phyloP scores from a whole-genome alignment of 2,797 vertebrate species.

The Anableps anableps region DNA sequence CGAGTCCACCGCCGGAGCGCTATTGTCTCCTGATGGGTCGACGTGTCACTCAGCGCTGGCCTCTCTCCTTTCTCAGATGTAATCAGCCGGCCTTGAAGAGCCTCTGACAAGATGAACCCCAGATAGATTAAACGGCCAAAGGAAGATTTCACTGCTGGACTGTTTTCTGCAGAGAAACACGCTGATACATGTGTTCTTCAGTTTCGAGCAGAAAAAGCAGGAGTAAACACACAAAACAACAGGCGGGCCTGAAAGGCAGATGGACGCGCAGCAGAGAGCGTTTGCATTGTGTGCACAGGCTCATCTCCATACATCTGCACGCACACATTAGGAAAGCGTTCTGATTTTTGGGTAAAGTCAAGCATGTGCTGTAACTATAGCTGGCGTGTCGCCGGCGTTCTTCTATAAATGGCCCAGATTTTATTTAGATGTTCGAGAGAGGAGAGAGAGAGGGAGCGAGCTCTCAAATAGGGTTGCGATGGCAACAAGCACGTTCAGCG shows the following conservation, averaged over 20 bases:
- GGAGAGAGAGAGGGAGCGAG: conserved; percentile 29
- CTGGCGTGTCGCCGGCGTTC: conserved; percentile 50
- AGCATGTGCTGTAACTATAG: conserved; percentile 45
- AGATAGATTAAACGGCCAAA: conserved; percentile 33
- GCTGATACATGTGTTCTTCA: neutral
- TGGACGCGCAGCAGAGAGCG: conserved; percentile 51
- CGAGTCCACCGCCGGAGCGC: conserved; percentile 13
- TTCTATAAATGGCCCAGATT: conserved; percentile 81
- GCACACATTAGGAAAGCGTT: neutral
- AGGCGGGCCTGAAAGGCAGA: conserved; percentile 54
- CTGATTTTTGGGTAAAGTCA: conserved; percentile 33
- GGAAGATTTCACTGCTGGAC: conserved; percentile 26
- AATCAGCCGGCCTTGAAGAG: conserved; percentile 54
- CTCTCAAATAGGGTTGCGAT: conserved; percentile 78
- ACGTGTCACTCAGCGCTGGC: conserved; percentile 31
- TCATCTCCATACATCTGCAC: neutral
- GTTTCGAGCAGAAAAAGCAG: neutral
- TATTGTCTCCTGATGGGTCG: conserved; percentile 34
- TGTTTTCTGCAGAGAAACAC: neutral
- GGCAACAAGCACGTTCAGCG: conserved; percentile 81
- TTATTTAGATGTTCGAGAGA: conserved; percentile 80
- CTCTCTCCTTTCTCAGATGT: conserved; percentile 29
- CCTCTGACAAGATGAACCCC: conserved; percentile 61
- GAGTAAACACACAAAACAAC: conserved; percentile 38
- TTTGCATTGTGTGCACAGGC: neutral